Evolutionary conservation across 2,113 vertebrate species (phyloP), one percentile per base, ranked within the genome.

Genomic region (Holacanthus passer): DNA sequence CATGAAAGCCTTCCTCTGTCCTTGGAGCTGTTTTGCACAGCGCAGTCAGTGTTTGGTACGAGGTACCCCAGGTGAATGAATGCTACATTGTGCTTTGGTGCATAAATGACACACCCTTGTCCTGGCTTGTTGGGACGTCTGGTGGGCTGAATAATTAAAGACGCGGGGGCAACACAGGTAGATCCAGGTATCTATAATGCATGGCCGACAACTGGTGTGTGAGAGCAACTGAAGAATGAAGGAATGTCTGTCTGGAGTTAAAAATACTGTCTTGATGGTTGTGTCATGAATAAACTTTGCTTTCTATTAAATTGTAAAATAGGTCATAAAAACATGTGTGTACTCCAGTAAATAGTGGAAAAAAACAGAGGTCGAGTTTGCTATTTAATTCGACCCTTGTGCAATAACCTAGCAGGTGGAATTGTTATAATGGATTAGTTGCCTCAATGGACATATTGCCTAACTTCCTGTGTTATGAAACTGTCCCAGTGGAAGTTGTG

Each of bases 71-170:
- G 82, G 85, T 71, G 85, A 88, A 72, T 64, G 47, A 66, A 50
- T 56, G 77, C 77, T 53, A 69, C 73, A 35, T 71, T 71, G 79
- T 76, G 90, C 85, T 77, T 39, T 58, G 92, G 77, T 67, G 91
- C 88, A 73, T 83, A 74, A 93, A 88, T 71, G 76, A 73, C 79
- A 78, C 79, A 7, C 50, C 68, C 83, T 84, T 89, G 81, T 87
- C 82, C 74, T 32, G 52, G 78, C 85, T 72, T 79, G 85, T 89
- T 27, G 67, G 75, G 81, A 88, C 24, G 77, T 89, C 87, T 91
- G 90, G 71, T 65, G 73, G 73, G 66, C 82, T 93, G 80, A 92
- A 95, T 95, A 85, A 92, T 94, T 94, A 17, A 94, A 74, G 65
- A 19, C 24, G 27, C 6, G 0, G 56, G 77, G 65, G 53, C 45